phyloP scores from a whole-genome alignment of 1,140 invertebrate species.

The Lasaia peninsularis region DNA sequence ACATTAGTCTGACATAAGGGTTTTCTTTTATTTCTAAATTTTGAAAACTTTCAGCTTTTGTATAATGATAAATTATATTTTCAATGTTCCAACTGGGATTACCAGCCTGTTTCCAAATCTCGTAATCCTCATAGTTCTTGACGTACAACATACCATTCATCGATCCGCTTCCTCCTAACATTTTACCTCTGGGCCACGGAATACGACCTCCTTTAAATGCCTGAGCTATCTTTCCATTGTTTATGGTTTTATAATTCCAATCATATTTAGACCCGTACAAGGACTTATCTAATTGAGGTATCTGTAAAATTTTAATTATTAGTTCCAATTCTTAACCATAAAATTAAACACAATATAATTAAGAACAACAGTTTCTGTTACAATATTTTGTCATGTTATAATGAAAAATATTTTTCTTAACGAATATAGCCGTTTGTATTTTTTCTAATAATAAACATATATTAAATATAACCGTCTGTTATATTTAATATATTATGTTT shows the following conservation, averaged over 20 bases:
- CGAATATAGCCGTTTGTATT: too few species aligned
- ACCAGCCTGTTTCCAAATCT: conserved; percentile 81
- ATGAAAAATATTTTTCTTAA: too few species aligned
- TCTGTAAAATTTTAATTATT: too few species aligned
- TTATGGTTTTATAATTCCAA: conserved; percentile 78
- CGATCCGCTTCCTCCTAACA: conserved; percentile 84
- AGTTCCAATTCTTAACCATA: too few species aligned
- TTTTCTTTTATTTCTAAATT: conserved; percentile 26
- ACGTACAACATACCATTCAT: conserved; percentile 90
- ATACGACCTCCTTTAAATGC: conserved; percentile 57
- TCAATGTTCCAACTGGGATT: conserved; percentile 68
- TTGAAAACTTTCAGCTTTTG: conserved; percentile 44
- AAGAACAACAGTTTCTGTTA: too few species aligned
- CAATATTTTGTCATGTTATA: too few species aligned
- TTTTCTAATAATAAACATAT: too few species aligned
- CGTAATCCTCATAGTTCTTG: conserved; percentile 74
- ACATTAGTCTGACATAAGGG: conserved; percentile 25
- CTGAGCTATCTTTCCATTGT: conserved; percentile 61
- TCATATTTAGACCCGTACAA: conserved; percentile 69
- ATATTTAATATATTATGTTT: too few species aligned
- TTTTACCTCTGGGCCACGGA: too few species aligned
- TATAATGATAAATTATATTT: conserved; percentile 31
- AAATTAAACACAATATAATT: too few species aligned
- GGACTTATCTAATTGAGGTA: conserved; percentile 30
- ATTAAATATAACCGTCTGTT: too few species aligned